Evolutionary conservation across 2,888 invertebrate species (phyloP).

Genomic region (Lissocephala sabroskyi): DNA sequence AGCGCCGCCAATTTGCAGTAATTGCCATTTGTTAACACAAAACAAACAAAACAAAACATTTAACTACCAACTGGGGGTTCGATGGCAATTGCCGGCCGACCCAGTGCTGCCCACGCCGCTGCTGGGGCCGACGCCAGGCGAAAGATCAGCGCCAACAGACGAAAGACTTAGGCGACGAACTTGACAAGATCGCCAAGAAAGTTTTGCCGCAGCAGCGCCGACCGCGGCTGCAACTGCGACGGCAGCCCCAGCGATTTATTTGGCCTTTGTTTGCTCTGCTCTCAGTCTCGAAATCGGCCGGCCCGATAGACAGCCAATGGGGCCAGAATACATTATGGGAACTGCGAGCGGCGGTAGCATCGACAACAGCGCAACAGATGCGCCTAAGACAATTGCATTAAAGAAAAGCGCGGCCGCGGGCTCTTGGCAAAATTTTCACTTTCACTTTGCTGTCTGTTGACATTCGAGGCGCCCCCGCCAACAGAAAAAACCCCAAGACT

Average conservation of each 20-base stretch:
- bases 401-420: constrained; percentile 32
- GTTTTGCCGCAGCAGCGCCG: constrained; percentile 35
- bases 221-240: too few species aligned
- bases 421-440: constrained; percentile 44
- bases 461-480: constrained; percentile 46
- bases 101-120: constrained; percentile 9
- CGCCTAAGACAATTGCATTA: constrained; percentile 44
- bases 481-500: constrained; percentile 8
- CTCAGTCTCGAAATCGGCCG: too few species aligned
- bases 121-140: constrained; percentile 2
- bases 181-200: constrained; percentile 36
- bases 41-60: constrained; percentile 44
- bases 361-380: not conserved
- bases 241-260: constrained; percentile 31
- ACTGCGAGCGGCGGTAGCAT: constrained; percentile 14
- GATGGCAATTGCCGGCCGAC: constrained; percentile 37
- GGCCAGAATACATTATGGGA: constrained; percentile 35
- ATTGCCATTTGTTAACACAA: constrained; percentile 58
- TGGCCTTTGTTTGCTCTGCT: constrained; percentile 31
- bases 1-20: constrained; percentile 43
- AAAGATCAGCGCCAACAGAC: constrained; percentile 16
- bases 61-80: constrained; percentile 32
- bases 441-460: constrained; percentile 56
- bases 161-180: constrained; percentile 35
- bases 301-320: too few species aligned